Conservation (phyloP, 2,797 vertebrate species). For the Spinibarbus caldwelli region DNA sequence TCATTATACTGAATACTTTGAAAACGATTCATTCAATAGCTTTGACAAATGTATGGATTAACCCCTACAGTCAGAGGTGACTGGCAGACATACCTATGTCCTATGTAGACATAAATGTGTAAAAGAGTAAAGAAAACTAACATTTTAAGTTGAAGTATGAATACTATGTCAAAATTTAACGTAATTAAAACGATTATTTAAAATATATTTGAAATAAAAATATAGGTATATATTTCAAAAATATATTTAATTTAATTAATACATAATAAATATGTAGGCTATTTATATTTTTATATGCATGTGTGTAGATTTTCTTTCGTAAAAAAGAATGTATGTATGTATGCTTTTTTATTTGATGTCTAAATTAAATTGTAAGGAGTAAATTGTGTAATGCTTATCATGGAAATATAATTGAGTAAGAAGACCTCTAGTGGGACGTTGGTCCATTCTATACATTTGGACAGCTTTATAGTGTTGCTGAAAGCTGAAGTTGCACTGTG, state of each 20-base stretch:
- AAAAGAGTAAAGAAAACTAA: neutral
- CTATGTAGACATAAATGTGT: neutral
- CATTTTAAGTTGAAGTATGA: neutral
- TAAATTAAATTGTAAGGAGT: neutral
- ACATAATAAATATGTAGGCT: no score
- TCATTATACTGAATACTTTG: conserved; percentile 27
- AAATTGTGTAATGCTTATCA: neutral
- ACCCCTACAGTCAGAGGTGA: neutral
- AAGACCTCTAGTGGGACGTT: conserved; percentile 21
- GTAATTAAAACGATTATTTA: neutral
- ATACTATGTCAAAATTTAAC: neutral
- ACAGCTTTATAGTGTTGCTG: conserved; percentile 41
- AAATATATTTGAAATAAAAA: neutral
- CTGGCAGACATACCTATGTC: neutral
- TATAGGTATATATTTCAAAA: neutral
- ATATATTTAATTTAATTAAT: no score
- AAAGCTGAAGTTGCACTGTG: no score
- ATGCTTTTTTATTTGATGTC: no score
- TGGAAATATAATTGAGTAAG: neutral
- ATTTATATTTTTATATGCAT: no score
- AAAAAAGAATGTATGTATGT: no score
- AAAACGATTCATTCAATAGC: conserved; percentile 7
- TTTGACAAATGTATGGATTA: neutral
- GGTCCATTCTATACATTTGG: conserved; percentile 35
- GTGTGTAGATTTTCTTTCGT: no score